These are phyloP conservation scores for Microtus pennsylvanicus DNA, from an alignment of 2,113 vertebrate species.

Conservation along the genomic window DNA sequence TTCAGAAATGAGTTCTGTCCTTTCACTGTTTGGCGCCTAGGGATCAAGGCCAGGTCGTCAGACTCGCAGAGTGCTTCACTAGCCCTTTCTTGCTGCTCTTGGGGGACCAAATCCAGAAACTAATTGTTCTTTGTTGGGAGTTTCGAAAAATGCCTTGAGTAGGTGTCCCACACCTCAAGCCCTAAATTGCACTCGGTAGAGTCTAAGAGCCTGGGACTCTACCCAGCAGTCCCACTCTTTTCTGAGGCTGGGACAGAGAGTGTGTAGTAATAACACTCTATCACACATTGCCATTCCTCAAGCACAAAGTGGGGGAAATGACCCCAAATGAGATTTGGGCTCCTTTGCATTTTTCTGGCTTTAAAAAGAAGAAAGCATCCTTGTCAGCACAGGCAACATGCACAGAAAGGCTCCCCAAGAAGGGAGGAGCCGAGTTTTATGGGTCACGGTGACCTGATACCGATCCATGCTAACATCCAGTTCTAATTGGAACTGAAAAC, in stretches of 20 bases:
- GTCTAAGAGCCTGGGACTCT: neutral
- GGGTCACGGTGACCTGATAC: constrained; percentile 51
- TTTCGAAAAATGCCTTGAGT: neutral
- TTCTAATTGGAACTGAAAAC: constrained; percentile 59
- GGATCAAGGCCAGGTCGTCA: neutral
- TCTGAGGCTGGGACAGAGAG: neutral
- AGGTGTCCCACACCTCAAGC: neutral
- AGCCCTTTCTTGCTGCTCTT: no score
- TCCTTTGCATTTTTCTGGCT: neutral
- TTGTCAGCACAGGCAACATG: constrained; percentile 25
- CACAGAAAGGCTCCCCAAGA: neutral
- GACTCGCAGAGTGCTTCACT: no score
- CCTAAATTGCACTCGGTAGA: neutral
- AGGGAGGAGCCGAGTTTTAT: constrained; percentile 29
- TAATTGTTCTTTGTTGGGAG: no score
- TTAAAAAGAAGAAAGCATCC: constrained; percentile 22
- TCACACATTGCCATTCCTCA: accelerated
- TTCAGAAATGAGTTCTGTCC: neutral
- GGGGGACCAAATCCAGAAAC: neutral
- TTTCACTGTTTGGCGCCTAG: neutral
- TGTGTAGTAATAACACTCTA: accelerated
- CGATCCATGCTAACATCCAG: neutral
- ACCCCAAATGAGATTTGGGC: accelerated
- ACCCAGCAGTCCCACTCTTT: no score
- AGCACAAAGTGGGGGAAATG: neutral